Percentiles rank a stretch among this genome's conserved stretches.
Conservation (phyloP, 2,113 vertebrate genomes). For the Mormyrus lacerda region DNA sequence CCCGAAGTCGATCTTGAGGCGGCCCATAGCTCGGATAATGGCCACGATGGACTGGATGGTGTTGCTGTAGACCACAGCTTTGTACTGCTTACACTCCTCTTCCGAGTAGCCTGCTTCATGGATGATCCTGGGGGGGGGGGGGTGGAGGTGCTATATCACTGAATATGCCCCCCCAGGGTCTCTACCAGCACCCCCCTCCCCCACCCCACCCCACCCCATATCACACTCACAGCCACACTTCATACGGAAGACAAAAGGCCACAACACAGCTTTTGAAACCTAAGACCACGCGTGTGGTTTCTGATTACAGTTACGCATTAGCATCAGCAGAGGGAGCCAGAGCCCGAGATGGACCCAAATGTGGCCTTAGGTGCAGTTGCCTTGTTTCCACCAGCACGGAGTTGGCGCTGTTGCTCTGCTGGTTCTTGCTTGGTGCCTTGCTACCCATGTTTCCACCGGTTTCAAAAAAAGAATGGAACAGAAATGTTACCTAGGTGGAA, state of each 20-base stretch:
- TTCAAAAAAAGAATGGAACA: no score
- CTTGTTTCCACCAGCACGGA: no score
- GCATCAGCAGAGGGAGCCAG: neutral
- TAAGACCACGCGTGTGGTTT: neutral
- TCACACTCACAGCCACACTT: neutral
- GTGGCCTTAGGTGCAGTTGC: neutral
- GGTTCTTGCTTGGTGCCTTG: no score
- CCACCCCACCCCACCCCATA: neutral
- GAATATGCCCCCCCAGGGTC: neutral
- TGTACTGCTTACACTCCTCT: slow-evolving; percentile 98
- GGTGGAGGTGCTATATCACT: neutral
- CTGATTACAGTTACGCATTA: neutral
- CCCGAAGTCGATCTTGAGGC: slow-evolving; percentile 92
- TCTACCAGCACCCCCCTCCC: neutral
- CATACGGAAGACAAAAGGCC: neutral
- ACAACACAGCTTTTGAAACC: neutral
- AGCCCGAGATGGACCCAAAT: neutral
- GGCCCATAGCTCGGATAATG: slow-evolving; percentile 96
- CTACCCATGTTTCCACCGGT: no score
- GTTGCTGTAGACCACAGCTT: slow-evolving; percentile 98
- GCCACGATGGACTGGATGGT: slow-evolving; percentile 98
- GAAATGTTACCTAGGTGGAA: no score
- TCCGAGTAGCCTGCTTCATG: slow-evolving; percentile 96
- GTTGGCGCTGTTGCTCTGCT: no score
- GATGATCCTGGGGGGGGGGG: slow-evolving; percentile 74